Percentiles rank a stretch among this genome's conserved stretches.
Evolutionary conservation across 2,797 vertebrate species (phyloP).

Genomic region (Myiothlypis coronata): DNA sequence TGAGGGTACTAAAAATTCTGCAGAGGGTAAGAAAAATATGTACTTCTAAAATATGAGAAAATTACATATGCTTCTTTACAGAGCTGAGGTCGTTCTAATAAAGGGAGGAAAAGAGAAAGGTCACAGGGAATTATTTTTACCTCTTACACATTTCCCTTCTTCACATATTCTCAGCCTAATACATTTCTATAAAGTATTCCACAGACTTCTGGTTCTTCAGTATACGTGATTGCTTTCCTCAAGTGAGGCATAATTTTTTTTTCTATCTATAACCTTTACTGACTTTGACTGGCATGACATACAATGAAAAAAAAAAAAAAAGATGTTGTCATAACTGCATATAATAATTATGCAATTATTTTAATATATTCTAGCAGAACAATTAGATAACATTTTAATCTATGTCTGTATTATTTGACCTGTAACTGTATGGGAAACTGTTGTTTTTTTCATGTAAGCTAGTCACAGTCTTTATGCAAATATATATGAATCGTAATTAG

Average conservation of each 20-base stretch:
- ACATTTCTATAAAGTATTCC: background rate
- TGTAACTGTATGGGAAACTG: background rate
- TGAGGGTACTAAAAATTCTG: background rate
- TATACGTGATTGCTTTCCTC: background rate
- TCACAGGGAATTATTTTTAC: background rate
- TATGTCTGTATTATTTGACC: background rate
- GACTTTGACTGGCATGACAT: background rate
- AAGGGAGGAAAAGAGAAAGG: background rate
- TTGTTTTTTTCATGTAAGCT: background rate
- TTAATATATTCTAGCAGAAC: background rate
- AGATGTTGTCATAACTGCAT: background rate
- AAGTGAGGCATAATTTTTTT: background rate
- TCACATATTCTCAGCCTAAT: background rate
- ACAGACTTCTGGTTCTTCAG: background rate
- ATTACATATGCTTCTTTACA: background rate
- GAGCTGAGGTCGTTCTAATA: background rate
- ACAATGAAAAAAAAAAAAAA: background rate
- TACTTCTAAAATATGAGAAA: background rate
- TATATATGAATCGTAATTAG: background rate
- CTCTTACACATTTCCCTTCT: background rate
- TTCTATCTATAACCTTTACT: background rate
- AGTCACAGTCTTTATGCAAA: background rate
- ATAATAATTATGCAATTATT: background rate
- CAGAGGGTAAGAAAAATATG: background rate
- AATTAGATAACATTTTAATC: background rate